Evolutionary conservation across 2,888 invertebrate species (phyloP), one percentile per base, ranked within the genome.

Genomic region (Boloria euphrosyne): DNA sequence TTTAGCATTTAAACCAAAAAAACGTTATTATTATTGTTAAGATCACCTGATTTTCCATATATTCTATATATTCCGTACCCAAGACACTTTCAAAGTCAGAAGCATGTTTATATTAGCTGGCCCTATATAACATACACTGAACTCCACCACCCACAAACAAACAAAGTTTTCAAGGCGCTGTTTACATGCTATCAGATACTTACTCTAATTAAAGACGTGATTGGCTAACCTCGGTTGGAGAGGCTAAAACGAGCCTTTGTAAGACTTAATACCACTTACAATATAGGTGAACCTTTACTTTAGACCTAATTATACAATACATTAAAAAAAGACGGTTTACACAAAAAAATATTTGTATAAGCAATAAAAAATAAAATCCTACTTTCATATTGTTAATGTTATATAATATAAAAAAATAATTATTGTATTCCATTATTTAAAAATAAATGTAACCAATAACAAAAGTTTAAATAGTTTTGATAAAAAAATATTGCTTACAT

Each of bases 191-290:
- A 68, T 62, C 66, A 59, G 66, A 66, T 62, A 68, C 66, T 59
- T 62, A 58, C 62, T 65, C 62, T 62, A 68, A 68, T 66, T 68
- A 68, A 66, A 65, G 58, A 65, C 68, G 66, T 50, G 66, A 68
- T 66, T 62, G 59, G 65, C 49, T 54, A 62, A 62, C 62, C 58
- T 44, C 44, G 49, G 53, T 57, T 57, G 16, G 52, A 58, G 49
- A 38, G 54, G 55, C 57, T 49, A 58, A 62, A 61, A 52, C 43
- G 14, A n/a, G 18, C 54, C 53, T 62, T 46, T 27, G 44, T 52
- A 27, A 53, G 44, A 52, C 22, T 46, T 16, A 14, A 47, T 53
- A 62, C 53, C 62, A 53, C 53, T 46, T 53, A 46, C 22, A 44
- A 27, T 17, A 44, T 13, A 44, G n/a, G 14, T 57, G 18, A n/a